Conservation (phyloP, 1,140 invertebrate species). For the Listronotus bonariensis region DNA sequence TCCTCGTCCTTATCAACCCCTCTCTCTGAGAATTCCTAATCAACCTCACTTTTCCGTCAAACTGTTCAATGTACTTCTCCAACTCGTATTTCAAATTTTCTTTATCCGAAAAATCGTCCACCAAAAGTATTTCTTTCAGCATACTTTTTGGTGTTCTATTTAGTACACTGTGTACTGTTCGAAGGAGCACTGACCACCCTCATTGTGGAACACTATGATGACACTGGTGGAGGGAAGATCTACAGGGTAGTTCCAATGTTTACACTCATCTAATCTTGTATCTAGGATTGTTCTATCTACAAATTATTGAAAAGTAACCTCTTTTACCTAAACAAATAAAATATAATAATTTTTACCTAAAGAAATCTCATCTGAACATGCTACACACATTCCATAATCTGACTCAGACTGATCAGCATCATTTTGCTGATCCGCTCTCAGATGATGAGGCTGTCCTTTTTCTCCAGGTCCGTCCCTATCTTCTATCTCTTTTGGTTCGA, state of each 20-base stretch:
- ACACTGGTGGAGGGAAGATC: conserved; percentile 90
- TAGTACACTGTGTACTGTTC: conserved; percentile 96
- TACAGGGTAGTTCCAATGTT: conserved; percentile 94
- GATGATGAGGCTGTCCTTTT: conserved; percentile 75
- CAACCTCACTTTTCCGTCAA: conserved; percentile 86
- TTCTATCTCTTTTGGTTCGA: conserved; percentile 68
- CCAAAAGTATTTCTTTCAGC: conserved; percentile 94
- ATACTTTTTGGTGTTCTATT: conserved; percentile 89
- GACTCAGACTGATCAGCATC: conserved; percentile 73
- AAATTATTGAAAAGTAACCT: not conserved
- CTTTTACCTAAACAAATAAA: no score
- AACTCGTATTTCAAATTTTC: conserved; percentile 86
- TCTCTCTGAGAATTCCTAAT: conserved; percentile 86
- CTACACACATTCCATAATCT: conserved; percentile 97
- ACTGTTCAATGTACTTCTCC: conserved; percentile 87
- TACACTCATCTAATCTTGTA: conserved; percentile 87
- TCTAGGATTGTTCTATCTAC: conserved; percentile 77
- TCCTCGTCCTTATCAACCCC: conserved; percentile 90
- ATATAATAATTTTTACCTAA: conserved; percentile 21
- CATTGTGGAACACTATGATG: conserved; percentile 98
- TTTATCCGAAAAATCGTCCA: conserved; percentile 98
- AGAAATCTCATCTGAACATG: conserved; percentile 91
- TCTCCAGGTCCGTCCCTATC: conserved; percentile 80
- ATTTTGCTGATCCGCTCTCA: conserved; percentile 75
- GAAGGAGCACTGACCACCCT: conserved; percentile 94